These are phyloP conservation scores for Scaptomyza parva DNA, from an alignment of 2,888 invertebrate species.

Conservation along the genomic window DNA sequence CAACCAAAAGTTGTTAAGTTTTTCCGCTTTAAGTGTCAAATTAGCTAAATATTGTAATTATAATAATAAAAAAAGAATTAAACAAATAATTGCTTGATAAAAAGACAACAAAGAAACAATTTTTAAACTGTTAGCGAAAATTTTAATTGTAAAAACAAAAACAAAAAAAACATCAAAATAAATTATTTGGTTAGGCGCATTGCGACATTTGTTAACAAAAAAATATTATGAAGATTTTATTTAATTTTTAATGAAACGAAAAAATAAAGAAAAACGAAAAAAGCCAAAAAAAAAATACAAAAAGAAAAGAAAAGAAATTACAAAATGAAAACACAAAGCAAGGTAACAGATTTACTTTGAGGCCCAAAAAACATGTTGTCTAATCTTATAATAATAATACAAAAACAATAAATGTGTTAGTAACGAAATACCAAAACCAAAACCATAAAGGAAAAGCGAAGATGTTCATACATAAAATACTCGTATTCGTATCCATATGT, in stretches of 20 bases:
- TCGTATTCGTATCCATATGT: conserved; percentile 36
- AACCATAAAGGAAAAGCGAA: conserved; percentile 4
- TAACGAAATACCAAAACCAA: too few relatives aligned
- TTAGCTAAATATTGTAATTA: conserved; percentile 78
- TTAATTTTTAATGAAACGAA: conserved; percentile 66
- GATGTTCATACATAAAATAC: conserved; percentile 51
- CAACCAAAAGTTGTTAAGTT: conserved; percentile 78
- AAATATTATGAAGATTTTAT: conserved; percentile 68
- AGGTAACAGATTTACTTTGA: conserved; percentile 56
- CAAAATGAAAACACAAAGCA: conserved; percentile 39
- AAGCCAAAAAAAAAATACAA: conserved; percentile 31
- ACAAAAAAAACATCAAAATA: conserved; percentile 8
- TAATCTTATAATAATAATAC: conserved; percentile 43
- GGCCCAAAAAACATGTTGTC: conserved; percentile 60
- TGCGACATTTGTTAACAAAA: conserved; percentile 73
- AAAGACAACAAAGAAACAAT: conserved; percentile 58
- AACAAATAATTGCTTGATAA: conserved; percentile 58
- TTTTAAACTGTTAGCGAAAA: conserved; percentile 80
- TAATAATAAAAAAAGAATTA: conserved; percentile 45
- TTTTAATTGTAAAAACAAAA: conserved; percentile 74
- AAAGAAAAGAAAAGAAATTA: conserved; percentile 27
- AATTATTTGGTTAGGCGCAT: conserved; percentile 62
- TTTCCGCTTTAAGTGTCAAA: conserved; percentile 81
- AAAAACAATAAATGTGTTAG: conserved; percentile 36
- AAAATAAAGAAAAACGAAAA: conserved; percentile 13